Evolutionary conservation across 2,797 vertebrate species (phyloP).

Genomic region (Sebastes matsubarae): DNA sequence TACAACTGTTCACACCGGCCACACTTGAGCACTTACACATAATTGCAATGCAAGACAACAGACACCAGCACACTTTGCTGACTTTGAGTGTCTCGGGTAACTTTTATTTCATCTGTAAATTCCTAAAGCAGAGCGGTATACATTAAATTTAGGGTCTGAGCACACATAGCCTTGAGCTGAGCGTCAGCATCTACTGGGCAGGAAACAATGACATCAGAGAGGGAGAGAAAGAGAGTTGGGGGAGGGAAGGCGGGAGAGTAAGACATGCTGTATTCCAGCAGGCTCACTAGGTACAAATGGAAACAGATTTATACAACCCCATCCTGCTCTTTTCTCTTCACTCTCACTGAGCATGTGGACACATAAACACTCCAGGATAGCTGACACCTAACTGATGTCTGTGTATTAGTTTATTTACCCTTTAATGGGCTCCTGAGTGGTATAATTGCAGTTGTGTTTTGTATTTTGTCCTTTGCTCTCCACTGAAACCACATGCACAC

Average conservation of each 20-base stretch:
- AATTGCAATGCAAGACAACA: not conserved
- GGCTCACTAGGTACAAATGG: conserved; percentile 84
- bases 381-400: conserved; percentile 4
- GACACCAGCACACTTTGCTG: not conserved
- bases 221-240: conserved; percentile 32
- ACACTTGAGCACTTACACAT: not conserved
- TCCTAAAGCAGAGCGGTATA: conserved; percentile 9
- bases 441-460: not conserved
- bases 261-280: conserved; percentile 75
- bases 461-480: not conserved
- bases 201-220: conserved; percentile 81
- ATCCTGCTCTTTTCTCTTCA: conserved; percentile 12
- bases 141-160: conserved; percentile 31
- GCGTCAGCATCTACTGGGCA: conserved; percentile 67
- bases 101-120: conserved; percentile 19
- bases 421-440: not conserved
- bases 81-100: not conserved
- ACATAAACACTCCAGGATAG: conserved; percentile 9
- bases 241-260: conserved; percentile 47
- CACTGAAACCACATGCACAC: not conserved
- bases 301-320: conserved; percentile 51
- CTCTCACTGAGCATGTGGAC: conserved; percentile 5
- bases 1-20: not conserved
- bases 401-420: conserved; percentile 9
- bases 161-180: conserved; percentile 38